Percentiles rank a stretch among this genome's conserved stretches.
Conservation (phyloP, 2,888 invertebrate genomes). For the Drosophila stalkeri region DNA sequence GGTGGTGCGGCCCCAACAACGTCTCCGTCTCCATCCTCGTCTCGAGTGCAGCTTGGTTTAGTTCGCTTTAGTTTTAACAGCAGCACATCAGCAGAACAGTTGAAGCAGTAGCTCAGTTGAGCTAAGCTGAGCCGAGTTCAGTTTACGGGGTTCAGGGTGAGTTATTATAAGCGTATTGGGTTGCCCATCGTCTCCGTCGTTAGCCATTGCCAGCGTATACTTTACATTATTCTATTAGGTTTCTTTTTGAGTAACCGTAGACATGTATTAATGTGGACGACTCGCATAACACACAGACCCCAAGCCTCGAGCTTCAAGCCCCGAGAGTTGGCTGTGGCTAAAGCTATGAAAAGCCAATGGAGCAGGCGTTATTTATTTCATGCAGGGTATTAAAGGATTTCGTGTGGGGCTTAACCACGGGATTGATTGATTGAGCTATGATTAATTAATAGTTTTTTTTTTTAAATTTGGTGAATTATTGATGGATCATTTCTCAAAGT, state of each 20-base stretch:
- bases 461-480: background rate
- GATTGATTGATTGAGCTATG: background rate
- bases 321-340: background rate
- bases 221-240: constrained; percentile 82
- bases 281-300: constrained; percentile 54
- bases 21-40: constrained; percentile 30
- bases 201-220: constrained; percentile 73
- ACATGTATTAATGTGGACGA: constrained; percentile 74
- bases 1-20: constrained; percentile 36
- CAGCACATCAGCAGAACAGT: constrained; percentile 29
- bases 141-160: constrained; percentile 79
- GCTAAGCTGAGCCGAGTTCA: constrained; percentile 62
- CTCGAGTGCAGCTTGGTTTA: constrained; percentile 63
- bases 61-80: constrained; percentile 61
- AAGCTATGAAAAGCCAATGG: background rate
- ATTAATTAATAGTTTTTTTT: background rate
- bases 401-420: background rate
- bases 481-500: background rate
- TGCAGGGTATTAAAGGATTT: background rate
- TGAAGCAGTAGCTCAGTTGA: constrained; percentile 23
- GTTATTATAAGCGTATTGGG: constrained; percentile 79
- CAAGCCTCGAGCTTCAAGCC: background rate
- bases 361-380: background rate
- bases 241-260: constrained; percentile 76
- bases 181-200: constrained; percentile 69